Evolutionary conservation across 2,888 invertebrate species (phyloP), one percentile per base, ranked within the genome.

Genomic region (Schrankia costaestrigalis): DNA sequence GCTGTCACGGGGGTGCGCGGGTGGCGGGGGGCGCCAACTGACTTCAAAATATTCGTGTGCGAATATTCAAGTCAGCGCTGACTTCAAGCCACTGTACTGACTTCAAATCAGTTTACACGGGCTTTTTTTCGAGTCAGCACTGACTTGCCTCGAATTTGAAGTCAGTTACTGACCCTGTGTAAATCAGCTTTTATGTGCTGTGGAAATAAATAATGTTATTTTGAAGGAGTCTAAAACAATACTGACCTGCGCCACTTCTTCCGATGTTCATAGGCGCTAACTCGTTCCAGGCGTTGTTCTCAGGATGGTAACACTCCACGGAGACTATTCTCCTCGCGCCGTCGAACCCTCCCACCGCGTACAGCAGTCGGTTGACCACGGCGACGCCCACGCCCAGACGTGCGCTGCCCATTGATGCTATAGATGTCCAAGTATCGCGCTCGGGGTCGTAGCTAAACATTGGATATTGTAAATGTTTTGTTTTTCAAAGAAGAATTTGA

Each of bases 221-320:
- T n/a, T n/a, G n/a, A n/a, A n/a, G n/a, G n/a, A 21, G 26, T 14
- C 3, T 18, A 1, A 10, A 8, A 11, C 8, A 9, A 11, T 9
- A 24, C 55, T 49, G 54, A 93, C 95, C 97, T 41, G 96, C 95
- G 13, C 97, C 97, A 70, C 96, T 96, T 39, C 97, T 87, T 3
- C 92, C 91, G 14, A 91, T 90, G 38, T 90, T 89, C 94, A 97
- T 95, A 1, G 95, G 85, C 9, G 94, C 90, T 41, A 96, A 91
- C 68, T 92, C 91, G 1, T 91, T 93, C 97, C 97, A 97, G 58
- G 93, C 91, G 71, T 97, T 93, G 71, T 95, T 94, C 82, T 97
- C 97, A 0, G 97, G 97, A 76, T 97, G 95, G 79, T 97, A 97
- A 78, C 96, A 95, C 84, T 97, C 97, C 1, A 93, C 95, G 18